Evolutionary conservation across 2,888 invertebrate genomes (phyloP).

Genomic region (Steinernema carpocapsae): DNA sequence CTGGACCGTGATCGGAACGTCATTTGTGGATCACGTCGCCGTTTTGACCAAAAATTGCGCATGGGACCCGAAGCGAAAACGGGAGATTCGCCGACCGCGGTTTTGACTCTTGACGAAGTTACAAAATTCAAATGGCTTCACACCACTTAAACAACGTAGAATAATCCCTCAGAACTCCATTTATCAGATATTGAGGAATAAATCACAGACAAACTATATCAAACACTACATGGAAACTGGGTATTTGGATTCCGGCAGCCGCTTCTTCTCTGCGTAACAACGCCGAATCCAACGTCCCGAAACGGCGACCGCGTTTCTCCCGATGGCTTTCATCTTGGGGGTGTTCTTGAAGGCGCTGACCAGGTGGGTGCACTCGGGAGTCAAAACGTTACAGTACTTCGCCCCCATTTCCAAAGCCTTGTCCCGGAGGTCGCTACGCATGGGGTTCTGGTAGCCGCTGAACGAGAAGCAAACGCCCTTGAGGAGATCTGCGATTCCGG

Average conservation of each 20-base stretch:
- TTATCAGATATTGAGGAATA: no score
- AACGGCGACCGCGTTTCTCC: background rate
- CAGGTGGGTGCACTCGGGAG: conserved; percentile 10
- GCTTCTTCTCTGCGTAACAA: conserved; percentile 23
- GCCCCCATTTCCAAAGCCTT: conserved; percentile 9
- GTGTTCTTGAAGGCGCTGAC: conserved; percentile 26
- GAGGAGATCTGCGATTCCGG: background rate
- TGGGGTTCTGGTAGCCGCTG: conserved; percentile 9
- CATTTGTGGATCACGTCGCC: no score
- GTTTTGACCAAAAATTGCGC: no score
- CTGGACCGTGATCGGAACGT: no score
- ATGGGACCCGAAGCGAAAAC: no score
- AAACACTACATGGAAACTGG: background rate
- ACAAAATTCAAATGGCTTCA: no score
- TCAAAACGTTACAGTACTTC: conserved; percentile 16
- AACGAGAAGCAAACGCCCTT: conserved; percentile 12
- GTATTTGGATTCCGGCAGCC: background rate
- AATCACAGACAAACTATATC: no score
- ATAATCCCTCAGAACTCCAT: no score
- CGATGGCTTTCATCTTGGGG: background rate
- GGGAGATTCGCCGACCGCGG: no score
- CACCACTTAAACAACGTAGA: no score
- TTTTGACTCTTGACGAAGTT: no score
- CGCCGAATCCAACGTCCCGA: conserved; percentile 4
- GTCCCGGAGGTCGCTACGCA: conserved; percentile 12